Base-by-base conservation (phyloP, 2,888 invertebrate genomes). In the Phyllotreta striolata region DNA sequence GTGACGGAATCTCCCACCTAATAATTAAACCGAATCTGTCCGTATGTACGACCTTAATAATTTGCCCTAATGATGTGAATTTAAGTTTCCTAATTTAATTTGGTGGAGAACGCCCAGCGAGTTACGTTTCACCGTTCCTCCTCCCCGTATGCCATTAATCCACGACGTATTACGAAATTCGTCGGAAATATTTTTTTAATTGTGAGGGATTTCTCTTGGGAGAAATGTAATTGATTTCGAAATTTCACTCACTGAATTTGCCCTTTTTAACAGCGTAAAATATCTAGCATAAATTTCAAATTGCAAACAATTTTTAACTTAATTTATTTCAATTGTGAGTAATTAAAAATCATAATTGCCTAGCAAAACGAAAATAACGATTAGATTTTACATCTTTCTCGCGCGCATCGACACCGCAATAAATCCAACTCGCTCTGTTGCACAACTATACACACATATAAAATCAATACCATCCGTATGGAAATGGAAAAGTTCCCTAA, bases 11-110 rank as follows among this genome's bases (percentile, higher is more conserved):
- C n/a, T 55, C 40, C 56, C 52, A 38, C 52, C 43, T 58, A 40
- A 40, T 62, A 51, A 62, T 65, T 65, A 65, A 65, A 49, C 46
- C 47, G 49, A 61, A 65, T 62, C 54, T 49, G 49, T 62, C 47
- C 49, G 56, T 62, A 54, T 62, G 55, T 44, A 57, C 55, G 46
- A 54, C 56, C 47, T 40, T 43, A 44, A 61, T 62, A 61, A 65
- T 61, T 65, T 62, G 41, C 55, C 54, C 57, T 65, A 65, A 65
- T 54, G 64, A 65, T 57, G 61, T 54, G 47, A 57, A 64, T 51
- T 61, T 54, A 60, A 61, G 57, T 51, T 54, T 43, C 54, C 54
- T 59, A 35, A 54, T 57, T 65, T 47, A 62, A 62, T 65, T 57
- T 62, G 35, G 57, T 54, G 55, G 55, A 54, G 51, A 55, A 65